phyloP scores from a whole-genome alignment of 2,888 invertebrate species.

The Drosophila borealis region DNA sequence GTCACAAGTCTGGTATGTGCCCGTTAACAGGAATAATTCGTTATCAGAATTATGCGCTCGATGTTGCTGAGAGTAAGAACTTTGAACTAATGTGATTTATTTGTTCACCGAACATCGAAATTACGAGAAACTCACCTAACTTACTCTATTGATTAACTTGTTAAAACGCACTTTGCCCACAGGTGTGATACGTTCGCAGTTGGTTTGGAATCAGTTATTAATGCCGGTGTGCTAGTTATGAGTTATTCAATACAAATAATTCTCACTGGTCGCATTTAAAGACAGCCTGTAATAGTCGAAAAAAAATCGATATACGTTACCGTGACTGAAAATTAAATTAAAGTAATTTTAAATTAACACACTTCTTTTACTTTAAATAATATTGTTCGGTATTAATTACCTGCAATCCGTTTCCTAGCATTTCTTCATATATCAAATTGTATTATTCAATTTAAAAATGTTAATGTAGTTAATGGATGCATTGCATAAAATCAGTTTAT shows the following conservation, averaged over 20 bases:
- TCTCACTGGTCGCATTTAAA: slow-evolving; percentile 7
- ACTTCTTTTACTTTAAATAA: too few species aligned
- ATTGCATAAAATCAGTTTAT: neutral
- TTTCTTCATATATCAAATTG: neutral
- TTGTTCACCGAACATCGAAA: slow-evolving; percentile 1
- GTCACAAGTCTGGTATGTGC: slow-evolving; percentile 17
- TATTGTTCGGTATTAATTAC: neutral
- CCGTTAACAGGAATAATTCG: slow-evolving; percentile 16
- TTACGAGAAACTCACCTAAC: slow-evolving; percentile 5
- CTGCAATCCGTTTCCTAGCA: neutral
- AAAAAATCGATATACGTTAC: slow-evolving; percentile 9
- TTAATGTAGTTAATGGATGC: neutral
- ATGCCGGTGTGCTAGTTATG: neutral
- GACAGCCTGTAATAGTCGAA: slow-evolving; percentile 8
- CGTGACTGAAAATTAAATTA: neutral
- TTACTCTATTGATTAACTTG: slow-evolving; percentile 5
- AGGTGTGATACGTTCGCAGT: slow-evolving; percentile 4
- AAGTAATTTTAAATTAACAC: slow-evolving; percentile 24
- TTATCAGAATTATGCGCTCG: slow-evolving; percentile 40
- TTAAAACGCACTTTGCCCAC: slow-evolving; percentile 6
- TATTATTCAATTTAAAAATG: neutral
- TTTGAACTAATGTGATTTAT: slow-evolving; percentile 35
- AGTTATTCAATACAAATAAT: slow-evolving; percentile 8
- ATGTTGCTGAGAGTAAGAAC: slow-evolving; percentile 36
- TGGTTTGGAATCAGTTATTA: neutral